phyloP scores from a whole-genome alignment of 2,888 invertebrate genomes.

The Hymenopus coronatus region DNA sequence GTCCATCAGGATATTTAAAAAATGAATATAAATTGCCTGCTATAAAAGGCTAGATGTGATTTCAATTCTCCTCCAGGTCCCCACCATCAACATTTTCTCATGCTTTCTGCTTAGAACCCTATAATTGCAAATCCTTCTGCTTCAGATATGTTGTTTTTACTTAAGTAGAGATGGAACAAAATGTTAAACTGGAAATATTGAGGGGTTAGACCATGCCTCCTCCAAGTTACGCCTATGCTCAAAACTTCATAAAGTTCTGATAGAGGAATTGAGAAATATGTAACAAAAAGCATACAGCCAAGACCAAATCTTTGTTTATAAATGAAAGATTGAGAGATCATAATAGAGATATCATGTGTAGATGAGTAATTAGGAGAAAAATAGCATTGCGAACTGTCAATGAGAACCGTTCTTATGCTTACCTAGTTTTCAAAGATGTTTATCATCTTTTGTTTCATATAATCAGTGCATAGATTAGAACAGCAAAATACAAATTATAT shows the following conservation, averaged over 20 bases:
- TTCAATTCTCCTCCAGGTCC: no score
- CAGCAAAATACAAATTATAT: neutral
- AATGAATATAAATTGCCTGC: no score
- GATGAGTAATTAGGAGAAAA: neutral
- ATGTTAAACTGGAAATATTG: no score
- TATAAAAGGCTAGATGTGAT: no score
- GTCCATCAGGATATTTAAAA: no score
- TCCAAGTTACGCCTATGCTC: no score
- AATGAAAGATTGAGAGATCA: neutral
- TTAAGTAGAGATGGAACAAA: no score
- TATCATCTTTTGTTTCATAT: neutral
- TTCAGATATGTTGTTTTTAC: no score
- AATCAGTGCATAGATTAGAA: neutral
- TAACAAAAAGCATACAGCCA: neutral
- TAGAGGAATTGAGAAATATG: neutral
- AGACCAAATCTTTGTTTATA: neutral
- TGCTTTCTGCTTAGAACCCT: no score
- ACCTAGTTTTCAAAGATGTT: neutral
- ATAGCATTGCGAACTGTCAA: neutral
- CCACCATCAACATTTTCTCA: no score
- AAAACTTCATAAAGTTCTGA: neutral
- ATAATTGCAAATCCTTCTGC: no score
- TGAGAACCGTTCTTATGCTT: neutral
- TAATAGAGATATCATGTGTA: neutral
- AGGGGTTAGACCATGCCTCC: no score